A percentile compares a stretch with the other conserved stretches of the same genome.
These are phyloP conservation scores for Aspiorhynchus laticeps DNA, from an alignment of 2,113 vertebrate species.

Conservation along the genomic window DNA sequence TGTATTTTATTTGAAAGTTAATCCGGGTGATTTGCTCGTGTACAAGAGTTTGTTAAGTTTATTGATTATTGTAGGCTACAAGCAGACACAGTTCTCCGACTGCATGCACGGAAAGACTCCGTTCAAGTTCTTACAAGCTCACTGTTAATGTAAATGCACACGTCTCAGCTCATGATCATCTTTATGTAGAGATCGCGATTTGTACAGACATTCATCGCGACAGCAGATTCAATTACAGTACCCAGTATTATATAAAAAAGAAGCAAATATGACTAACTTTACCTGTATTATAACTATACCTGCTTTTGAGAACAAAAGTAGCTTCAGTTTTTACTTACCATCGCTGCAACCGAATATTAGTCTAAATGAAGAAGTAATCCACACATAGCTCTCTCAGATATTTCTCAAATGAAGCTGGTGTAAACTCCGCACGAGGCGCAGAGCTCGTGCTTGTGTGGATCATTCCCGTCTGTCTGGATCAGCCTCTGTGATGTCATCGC, in stretches of 20 bases:
- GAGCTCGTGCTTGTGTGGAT: neutral
- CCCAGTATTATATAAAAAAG: neutral
- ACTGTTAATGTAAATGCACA: neutral
- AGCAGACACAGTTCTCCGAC: neutral
- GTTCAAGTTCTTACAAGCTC: neutral
- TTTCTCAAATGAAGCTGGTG: neutral
- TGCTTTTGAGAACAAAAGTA: neutral
- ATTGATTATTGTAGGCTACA: neutral
- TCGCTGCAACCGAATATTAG: neutral
- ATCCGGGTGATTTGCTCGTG: neutral
- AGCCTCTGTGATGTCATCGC: conserved; percentile 21
- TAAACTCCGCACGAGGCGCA: neutral
- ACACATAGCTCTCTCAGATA: neutral
- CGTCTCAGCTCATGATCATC: neutral
- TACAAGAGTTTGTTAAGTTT: neutral
- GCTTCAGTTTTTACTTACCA: conserved; percentile 21
- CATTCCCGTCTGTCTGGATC: neutral
- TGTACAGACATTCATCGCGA: neutral
- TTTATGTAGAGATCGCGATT: neutral
- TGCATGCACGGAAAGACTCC: neutral
- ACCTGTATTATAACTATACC: neutral
- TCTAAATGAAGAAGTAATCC: conserved; percentile 6
- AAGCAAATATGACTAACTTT: neutral
- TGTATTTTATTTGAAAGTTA: neutral
- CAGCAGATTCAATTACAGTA: neutral